Evolutionary conservation across 2,888 invertebrate species (phyloP).

Genomic region (Tineola bisselliella): DNA sequence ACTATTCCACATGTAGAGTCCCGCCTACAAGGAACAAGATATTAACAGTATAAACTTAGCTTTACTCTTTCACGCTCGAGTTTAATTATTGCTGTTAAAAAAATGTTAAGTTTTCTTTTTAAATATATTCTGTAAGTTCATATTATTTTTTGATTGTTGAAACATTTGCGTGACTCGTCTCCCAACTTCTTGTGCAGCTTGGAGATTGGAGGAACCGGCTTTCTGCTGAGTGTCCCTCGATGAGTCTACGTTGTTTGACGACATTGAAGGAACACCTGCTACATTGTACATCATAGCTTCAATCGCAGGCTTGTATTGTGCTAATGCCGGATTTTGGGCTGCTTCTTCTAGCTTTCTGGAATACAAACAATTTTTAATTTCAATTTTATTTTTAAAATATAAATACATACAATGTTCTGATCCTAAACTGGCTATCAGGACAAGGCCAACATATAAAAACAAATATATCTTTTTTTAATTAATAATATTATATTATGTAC

Average conservation of each 20-base stretch:
- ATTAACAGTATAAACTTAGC: too few relatives aligned
- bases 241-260: background rate
- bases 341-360: constrained; percentile 51
- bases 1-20: too few relatives aligned
- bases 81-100: too few relatives aligned
- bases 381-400: too few relatives aligned
- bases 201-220: constrained; percentile 35
- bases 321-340: constrained; percentile 39
- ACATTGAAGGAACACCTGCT: constrained; percentile 21
- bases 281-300: constrained; percentile 49
- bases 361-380: background rate
- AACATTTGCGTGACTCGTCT: constrained; percentile 58
- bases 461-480: too few relatives aligned
- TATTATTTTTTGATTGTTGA: constrained; percentile 56
- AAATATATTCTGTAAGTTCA: constrained; percentile 58
- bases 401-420: too few relatives aligned
- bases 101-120: constrained; percentile 57
- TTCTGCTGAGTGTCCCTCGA: background rate
- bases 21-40: too few relatives aligned
- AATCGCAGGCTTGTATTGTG: constrained; percentile 47
- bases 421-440: too few relatives aligned
- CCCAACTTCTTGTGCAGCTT: constrained; percentile 52
- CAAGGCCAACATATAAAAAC: too few relatives aligned
- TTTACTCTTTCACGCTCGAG: too few relatives aligned
- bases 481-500: too few relatives aligned